Conservation (phyloP, 1,140 invertebrate genomes). For the Zaprionus vittiger region DNA sequence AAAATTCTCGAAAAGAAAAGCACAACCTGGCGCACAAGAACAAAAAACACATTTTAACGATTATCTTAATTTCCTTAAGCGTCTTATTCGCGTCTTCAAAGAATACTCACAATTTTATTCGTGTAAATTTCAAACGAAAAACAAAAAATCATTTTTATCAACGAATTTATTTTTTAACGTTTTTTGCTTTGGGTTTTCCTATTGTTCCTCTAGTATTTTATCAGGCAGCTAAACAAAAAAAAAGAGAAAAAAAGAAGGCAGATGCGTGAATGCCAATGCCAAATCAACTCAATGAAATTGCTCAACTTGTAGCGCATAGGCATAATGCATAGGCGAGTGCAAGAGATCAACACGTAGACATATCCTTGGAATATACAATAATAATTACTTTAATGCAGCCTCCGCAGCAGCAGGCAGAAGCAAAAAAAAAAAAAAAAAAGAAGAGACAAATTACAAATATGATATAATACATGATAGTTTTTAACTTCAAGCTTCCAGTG, state of each 20-base stretch:
- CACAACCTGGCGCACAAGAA: conserved; percentile 15
- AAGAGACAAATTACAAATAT: conserved; percentile 48
- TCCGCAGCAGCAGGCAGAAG: conserved; percentile 61
- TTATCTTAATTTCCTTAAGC: conserved; percentile 27
- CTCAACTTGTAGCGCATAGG: conserved; percentile 74
- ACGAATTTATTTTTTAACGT: conserved; percentile 64
- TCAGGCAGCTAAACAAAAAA: conserved; percentile 31
- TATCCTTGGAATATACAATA: conserved; percentile 84
- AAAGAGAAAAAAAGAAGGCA: background rate
- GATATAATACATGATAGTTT: conserved; percentile 62
- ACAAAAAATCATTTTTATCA: conserved; percentile 42
- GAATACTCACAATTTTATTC: conserved; percentile 72
- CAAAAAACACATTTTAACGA: conserved; percentile 9
- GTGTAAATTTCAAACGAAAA: conserved; percentile 37
- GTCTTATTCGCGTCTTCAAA: conserved; percentile 59
- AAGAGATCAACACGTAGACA: conserved; percentile 83
- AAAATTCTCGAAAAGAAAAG: conserved; percentile 5
- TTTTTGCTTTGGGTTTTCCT: conserved; percentile 25
- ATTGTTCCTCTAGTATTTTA: conserved; percentile 38
- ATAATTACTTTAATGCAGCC: conserved; percentile 81
- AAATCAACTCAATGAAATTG: conserved; percentile 66
- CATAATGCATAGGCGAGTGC: conserved; percentile 54
- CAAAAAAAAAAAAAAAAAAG: conserved; percentile 27
- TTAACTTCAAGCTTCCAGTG: conserved; percentile 79
- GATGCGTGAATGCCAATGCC: conserved; percentile 3